A percentile compares a stretch with the other conserved stretches of the same genome.
These are phyloP conservation scores for Puffinus mauretanicus DNA, from an alignment of 2,113 vertebrate species.

Conservation along the genomic window DNA sequence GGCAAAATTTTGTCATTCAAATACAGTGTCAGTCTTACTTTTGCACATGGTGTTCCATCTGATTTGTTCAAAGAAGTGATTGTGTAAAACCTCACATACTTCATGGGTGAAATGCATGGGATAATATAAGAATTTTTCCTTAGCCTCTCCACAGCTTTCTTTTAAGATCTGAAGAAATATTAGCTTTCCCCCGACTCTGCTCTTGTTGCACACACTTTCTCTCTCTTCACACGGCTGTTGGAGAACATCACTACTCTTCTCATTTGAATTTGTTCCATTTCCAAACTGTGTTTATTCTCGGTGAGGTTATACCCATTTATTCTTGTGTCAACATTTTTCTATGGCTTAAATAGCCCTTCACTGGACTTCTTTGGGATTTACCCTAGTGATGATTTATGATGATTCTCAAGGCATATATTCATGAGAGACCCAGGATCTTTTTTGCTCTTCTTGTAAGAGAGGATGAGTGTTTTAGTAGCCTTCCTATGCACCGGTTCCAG, in stretches of 20 bases:
- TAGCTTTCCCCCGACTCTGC: not conserved
- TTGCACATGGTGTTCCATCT: not conserved
- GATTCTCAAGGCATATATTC: not conserved
- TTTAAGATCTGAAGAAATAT: constrained; percentile 27
- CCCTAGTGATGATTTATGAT: constrained; percentile 11
- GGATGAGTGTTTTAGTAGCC: not conserved
- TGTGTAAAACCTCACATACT: not conserved
- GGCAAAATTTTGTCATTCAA: not conserved
- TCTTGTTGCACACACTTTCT: not conserved
- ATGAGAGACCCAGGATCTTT: not conserved
- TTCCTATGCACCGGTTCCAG: not conserved
- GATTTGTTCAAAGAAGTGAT: not conserved
- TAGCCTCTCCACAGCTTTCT: not conserved
- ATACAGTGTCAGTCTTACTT: not conserved
- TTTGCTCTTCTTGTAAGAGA: not conserved
- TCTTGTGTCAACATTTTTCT: constrained; percentile 55
- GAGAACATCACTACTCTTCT: constrained; percentile 23
- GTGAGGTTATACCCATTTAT: constrained; percentile 44
- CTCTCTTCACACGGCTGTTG: not conserved
- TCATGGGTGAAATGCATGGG: not conserved
- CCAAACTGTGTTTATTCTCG: constrained; percentile 47
- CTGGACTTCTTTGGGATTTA: constrained; percentile 16
- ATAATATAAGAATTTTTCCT: not conserved
- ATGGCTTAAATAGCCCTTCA: constrained; percentile 42
- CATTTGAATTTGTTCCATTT: constrained; percentile 38